Evolutionary conservation across 2,888 invertebrate genomes (phyloP).

Genomic region (Lycophotia porphyrea): DNA sequence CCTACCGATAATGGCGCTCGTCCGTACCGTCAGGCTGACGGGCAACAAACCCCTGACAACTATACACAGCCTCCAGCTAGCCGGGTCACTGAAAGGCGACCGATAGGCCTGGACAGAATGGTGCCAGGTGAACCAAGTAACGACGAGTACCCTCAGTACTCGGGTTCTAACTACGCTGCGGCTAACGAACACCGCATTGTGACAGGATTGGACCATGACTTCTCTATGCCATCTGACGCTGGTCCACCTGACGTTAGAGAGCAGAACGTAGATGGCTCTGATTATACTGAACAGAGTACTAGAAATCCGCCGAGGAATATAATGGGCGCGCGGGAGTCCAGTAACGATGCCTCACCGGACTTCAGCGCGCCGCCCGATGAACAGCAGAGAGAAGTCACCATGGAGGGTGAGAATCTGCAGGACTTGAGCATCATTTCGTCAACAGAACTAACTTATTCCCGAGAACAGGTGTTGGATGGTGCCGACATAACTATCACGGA

Average conservation of each 20-base stretch:
- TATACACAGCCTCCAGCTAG: slow-evolving; percentile 76
- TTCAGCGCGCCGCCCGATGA: slow-evolving; percentile 76
- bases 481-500: slow-evolving; percentile 81
- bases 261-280: slow-evolving; percentile 86
- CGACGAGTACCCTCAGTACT: slow-evolving; percentile 83
- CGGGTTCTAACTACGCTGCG: slow-evolving; percentile 79
- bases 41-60: slow-evolving; percentile 82
- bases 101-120: slow-evolving; percentile 91
- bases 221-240: slow-evolving; percentile 75
- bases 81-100: slow-evolving; percentile 82
- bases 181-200: slow-evolving; percentile 88
- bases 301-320: slow-evolving; percentile 77
- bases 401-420: slow-evolving; percentile 91
- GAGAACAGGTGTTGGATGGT: slow-evolving; percentile 89
- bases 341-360: slow-evolving; percentile 74
- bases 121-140: slow-evolving; percentile 91
- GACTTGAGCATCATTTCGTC: slow-evolving; percentile 83
- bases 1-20: slow-evolving; percentile 79
- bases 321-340: slow-evolving; percentile 75
- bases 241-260: slow-evolving; percentile 82
- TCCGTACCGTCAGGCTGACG: slow-evolving; percentile 86
- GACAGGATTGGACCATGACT: slow-evolving; percentile 89
- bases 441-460: slow-evolving; percentile 79
- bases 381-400: slow-evolving; percentile 88
- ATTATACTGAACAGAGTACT: slow-evolving; percentile 80